These are phyloP conservation scores for Scelioninae gen. 2 DNA, from an alignment of 2,888 invertebrate species.

Conservation along the genomic window DNA sequence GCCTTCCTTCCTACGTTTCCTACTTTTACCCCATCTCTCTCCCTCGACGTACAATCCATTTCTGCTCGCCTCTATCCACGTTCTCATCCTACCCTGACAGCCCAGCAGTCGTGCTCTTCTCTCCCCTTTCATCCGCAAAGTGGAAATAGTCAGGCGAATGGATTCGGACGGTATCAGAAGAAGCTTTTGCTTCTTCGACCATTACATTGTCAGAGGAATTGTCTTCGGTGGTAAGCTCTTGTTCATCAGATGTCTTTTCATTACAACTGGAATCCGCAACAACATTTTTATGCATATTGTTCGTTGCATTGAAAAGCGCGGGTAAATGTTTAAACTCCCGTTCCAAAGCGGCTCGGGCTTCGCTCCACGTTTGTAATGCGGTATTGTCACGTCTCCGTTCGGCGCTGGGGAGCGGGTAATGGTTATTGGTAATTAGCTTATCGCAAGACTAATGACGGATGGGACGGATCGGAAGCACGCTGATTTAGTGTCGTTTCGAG, in stretches of 20 bases:
- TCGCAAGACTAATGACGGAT: slow-evolving; percentile 15
- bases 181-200: slow-evolving; percentile 60
- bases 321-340: not conserved
- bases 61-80: slow-evolving; percentile 56
- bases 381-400: not conserved
- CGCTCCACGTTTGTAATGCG: not conserved
- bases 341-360: not conserved
- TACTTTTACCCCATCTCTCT: slow-evolving; percentile 62
- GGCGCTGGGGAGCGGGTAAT: slow-evolving; percentile 10
- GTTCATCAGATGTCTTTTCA: slow-evolving; percentile 51
- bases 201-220: slow-evolving; percentile 60
- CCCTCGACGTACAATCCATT: slow-evolving; percentile 60
- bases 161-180: slow-evolving; percentile 63
- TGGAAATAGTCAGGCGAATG: slow-evolving; percentile 67
- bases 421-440: slow-evolving; percentile 37
- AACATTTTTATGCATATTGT: slow-evolving; percentile 40
- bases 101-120: slow-evolving; percentile 55
- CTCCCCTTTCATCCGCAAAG: slow-evolving; percentile 63
- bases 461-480: not conserved
- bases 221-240: slow-evolving; percentile 50
- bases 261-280: slow-evolving; percentile 26
- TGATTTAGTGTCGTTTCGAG: slow-evolving; percentile 9
- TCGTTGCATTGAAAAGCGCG: not conserved
- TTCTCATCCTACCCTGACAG: slow-evolving; percentile 55
- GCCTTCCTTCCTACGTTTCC: slow-evolving; percentile 63